Conservation (phyloP, 2,797 vertebrate genomes). For the Yasuhikotakia modesta region DNA sequence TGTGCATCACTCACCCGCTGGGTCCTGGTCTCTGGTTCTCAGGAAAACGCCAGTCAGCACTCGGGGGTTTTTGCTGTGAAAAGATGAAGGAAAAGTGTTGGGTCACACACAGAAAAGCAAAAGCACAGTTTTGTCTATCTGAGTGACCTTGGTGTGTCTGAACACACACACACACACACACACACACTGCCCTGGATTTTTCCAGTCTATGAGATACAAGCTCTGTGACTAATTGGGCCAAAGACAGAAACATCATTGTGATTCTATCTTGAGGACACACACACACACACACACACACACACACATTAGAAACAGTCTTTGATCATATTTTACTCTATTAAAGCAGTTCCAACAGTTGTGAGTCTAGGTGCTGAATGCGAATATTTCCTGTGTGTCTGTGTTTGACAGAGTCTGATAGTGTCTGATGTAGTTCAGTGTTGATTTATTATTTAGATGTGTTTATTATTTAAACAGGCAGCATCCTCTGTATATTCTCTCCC, state of each 20-base stretch:
- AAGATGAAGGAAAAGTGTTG: slow-evolving; percentile 53
- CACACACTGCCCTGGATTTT: neutral
- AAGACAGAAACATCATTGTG: slow-evolving; percentile 51
- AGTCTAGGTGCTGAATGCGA: neutral
- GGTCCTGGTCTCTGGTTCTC: slow-evolving; percentile 97
- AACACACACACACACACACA: slow-evolving; percentile 1
- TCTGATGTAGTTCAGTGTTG: too few relatives aligned
- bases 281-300: slow-evolving; percentile 13
- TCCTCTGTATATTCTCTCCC: neutral
- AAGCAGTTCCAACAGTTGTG: neutral
- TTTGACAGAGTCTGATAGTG: too few relatives aligned
- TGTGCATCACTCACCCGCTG: slow-evolving; percentile 88
- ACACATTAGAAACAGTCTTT: neutral
- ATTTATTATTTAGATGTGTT: too few relatives aligned
- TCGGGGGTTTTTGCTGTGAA: slow-evolving; percentile 97
- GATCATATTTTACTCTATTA: neutral
- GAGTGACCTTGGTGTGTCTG: slow-evolving; percentile 9
- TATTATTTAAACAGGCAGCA: neutral
- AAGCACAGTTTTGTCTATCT: slow-evolving; percentile 1
- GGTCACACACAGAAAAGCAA: slow-evolving; percentile 15
- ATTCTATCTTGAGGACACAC: slow-evolving; percentile 40
- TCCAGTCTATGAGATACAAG: slow-evolving; percentile 30
- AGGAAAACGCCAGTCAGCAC: slow-evolving; percentile 96
- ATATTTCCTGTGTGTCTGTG: too few relatives aligned
- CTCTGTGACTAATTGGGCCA: slow-evolving; percentile 49